phyloP scores from a whole-genome alignment of 1,140 invertebrate genomes.

The Heliconius melpomene region DNA sequence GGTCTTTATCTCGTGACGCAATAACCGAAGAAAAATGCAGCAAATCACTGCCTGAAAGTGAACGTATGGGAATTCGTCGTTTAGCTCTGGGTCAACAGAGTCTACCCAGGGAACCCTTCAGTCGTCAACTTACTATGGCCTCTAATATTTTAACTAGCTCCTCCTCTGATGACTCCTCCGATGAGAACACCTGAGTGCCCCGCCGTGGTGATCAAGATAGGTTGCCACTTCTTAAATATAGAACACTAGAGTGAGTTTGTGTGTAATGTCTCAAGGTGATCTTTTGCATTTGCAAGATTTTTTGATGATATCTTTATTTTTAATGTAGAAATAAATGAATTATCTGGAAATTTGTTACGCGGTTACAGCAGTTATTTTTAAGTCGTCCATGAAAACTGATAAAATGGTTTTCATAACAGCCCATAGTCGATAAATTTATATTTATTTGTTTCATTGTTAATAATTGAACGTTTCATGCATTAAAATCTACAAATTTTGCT shows the following conservation, averaged over 20 bases:
- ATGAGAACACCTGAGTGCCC: slow-evolving; percentile 77
- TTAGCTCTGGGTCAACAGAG: slow-evolving; percentile 71
- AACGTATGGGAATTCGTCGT: slow-evolving; percentile 73
- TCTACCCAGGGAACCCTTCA: slow-evolving; percentile 70
- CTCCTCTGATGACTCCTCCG: slow-evolving; percentile 73
- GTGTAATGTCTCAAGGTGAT: neutral
- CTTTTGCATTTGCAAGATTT: neutral
- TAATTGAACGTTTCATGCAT: too few relatives aligned
- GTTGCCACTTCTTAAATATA: slow-evolving; percentile 76
- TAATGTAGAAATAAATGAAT: neutral
- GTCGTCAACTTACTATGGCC: slow-evolving; percentile 72
- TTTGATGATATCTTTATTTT: neutral
- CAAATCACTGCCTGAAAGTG: slow-evolving; percentile 78
- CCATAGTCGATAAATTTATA: too few relatives aligned
- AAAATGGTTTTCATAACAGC: too few relatives aligned
- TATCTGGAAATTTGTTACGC: neutral
- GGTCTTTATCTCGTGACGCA: slow-evolving; percentile 76
- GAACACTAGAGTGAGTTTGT: slow-evolving; percentile 54
- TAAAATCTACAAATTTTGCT: too few relatives aligned
- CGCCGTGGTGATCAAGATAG: slow-evolving; percentile 74
- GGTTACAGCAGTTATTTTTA: too few relatives aligned
- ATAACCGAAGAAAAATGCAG: slow-evolving; percentile 79
- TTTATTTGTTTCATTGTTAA: too few relatives aligned
- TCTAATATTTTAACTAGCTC: slow-evolving; percentile 75
- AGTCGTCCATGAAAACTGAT: neutral